These are phyloP conservation scores for Hipparchia semele DNA, from an alignment of 2,888 invertebrate genomes.

Conservation along the genomic window DNA sequence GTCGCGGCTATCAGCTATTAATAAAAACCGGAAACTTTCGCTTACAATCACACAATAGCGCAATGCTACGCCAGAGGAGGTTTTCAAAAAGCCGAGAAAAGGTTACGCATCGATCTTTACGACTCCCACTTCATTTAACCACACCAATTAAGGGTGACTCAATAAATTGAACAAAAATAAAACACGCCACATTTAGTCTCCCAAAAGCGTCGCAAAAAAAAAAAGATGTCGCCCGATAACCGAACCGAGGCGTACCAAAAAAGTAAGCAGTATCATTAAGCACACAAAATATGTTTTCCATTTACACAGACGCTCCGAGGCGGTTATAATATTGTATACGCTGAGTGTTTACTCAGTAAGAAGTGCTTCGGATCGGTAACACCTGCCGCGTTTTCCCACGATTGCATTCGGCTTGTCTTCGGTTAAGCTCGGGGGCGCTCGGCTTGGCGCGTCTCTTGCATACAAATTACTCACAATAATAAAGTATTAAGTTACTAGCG, in stretches of 20 bases:
- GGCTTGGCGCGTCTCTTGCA: constrained; percentile 57
- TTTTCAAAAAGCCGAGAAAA: constrained; percentile 24
- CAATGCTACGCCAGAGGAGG: background rate
- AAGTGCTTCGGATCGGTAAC: constrained; percentile 79
- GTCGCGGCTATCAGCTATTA: background rate
- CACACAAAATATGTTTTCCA: constrained; percentile 83
- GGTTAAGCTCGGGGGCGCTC: constrained; percentile 51
- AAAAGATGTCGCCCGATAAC: constrained; percentile 76
- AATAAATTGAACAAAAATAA: constrained; percentile 71
- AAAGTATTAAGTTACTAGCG: constrained; percentile 1
- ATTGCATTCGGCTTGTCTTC: constrained; percentile 67
- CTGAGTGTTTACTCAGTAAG: constrained; percentile 82
- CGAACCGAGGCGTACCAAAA: constrained; percentile 72
- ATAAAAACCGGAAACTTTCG: too few species aligned
- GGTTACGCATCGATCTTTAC: constrained; percentile 50
- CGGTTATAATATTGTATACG: constrained; percentile 82
- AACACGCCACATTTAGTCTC: constrained; percentile 55
- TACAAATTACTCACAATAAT: constrained; percentile 47
- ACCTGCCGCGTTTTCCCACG: constrained; percentile 82
- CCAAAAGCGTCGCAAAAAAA: constrained; percentile 70
- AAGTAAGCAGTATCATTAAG: constrained; percentile 81
- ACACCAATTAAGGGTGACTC: constrained; percentile 72
- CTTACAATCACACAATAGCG: background rate
- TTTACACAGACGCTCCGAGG: constrained; percentile 79
- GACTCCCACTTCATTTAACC: constrained; percentile 58